phyloP scores from a whole-genome alignment of 2,113 vertebrate genomes.

The Alectura lathami region DNA sequence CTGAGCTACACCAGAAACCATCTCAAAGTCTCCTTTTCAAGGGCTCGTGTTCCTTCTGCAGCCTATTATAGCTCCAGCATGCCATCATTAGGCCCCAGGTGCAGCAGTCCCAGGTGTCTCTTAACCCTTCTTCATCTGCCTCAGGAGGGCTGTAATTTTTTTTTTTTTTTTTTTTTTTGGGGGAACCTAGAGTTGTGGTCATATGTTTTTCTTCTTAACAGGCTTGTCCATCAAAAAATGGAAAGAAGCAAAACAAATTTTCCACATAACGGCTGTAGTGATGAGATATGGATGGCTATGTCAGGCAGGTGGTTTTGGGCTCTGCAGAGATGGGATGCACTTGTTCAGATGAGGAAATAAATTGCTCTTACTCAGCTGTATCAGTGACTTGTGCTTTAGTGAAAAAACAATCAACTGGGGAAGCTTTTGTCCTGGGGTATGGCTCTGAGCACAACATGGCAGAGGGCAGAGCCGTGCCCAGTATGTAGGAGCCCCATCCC shows the following conservation, averaged over 20 bases:
- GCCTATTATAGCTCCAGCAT: neutral
- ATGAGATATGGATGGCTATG: neutral
- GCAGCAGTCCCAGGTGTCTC: neutral
- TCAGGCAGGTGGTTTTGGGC: neutral
- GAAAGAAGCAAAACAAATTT: neutral
- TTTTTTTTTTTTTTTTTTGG: neutral
- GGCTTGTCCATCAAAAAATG: neutral
- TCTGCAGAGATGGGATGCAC: neutral
- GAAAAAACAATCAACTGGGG: neutral
- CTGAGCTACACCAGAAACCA: neutral
- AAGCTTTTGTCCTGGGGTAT: neutral
- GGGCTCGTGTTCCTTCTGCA: neutral
- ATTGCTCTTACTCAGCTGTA: neutral
- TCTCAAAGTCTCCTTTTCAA: neutral
- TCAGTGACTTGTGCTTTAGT: neutral
- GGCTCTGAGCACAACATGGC: rapidly evolving
- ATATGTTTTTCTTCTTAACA: neutral
- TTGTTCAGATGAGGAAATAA: neutral
- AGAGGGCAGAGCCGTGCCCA: neutral
- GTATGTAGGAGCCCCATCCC: neutral
- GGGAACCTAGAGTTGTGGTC: rapidly evolving
- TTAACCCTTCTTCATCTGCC: neutral
- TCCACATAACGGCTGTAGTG: neutral
- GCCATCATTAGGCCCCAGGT: neutral
- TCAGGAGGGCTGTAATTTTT: neutral